Conservation (phyloP, 2,888 invertebrate species). For the Agelastica alni region DNA sequence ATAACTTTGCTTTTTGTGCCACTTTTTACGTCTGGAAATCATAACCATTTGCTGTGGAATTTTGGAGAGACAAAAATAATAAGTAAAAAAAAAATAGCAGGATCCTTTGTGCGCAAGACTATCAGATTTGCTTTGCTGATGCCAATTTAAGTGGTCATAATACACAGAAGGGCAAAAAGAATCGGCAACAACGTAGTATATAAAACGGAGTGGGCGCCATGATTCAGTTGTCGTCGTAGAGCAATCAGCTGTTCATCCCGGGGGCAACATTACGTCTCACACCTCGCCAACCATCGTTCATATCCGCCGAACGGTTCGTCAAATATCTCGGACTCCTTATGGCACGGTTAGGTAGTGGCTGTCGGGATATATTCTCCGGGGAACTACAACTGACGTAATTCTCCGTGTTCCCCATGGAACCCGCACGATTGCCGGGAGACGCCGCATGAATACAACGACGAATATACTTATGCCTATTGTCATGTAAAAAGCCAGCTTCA, state of each 20-base stretch:
- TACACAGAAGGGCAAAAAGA: background rate
- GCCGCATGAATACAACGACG: constrained; percentile 53
- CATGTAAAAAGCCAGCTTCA: constrained; percentile 44
- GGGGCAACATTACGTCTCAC: constrained; percentile 53
- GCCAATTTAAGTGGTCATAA: no score
- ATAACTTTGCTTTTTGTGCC: no score
- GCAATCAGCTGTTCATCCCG: constrained; percentile 52
- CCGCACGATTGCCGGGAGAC: constrained; percentile 55
- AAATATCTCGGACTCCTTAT: constrained; percentile 49
- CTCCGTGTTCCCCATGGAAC: constrained; percentile 51
- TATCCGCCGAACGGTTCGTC: constrained; percentile 43
- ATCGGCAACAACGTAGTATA: constrained; percentile 1
- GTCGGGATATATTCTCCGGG: constrained; percentile 40
- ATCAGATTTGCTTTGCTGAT: no score
- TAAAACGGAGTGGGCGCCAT: constrained; percentile 27
- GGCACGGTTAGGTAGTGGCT: constrained; percentile 27
- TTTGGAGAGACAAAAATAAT: background rate
- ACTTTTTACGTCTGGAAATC: no score
- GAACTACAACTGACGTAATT: constrained; percentile 54
- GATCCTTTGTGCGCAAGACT: no score
- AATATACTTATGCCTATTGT: constrained; percentile 51
- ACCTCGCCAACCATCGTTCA: constrained; percentile 50
- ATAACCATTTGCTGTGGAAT: no score
- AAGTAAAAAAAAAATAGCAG: background rate
- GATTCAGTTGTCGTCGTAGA: constrained; percentile 50